Base-by-base conservation (phyloP, 2,113 vertebrate genomes). In the Carassius gibelio region DNA sequence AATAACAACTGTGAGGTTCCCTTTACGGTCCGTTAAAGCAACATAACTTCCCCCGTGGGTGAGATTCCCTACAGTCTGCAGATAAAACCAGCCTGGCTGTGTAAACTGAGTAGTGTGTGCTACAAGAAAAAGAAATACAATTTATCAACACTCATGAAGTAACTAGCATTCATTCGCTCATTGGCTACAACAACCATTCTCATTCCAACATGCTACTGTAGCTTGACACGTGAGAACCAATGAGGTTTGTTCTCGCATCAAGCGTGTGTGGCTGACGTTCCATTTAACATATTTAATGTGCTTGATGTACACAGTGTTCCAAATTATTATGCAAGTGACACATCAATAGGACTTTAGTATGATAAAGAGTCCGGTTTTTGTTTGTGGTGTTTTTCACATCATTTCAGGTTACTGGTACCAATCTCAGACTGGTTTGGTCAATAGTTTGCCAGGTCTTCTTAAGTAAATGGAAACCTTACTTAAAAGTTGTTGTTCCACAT, bases 71-170 rank as follows among this genome's bases (percentile, higher is more conserved):
- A 97, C 95, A 14, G 96, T 97, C 92, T 95, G 90, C 84, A 99
- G 92, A 91, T 99, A 99, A 26, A 89, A 94, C 98, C 98, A 99
- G 8, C 97, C 98, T 2, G 98, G 97, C 83, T 96, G 95, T 26
- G 95, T 93, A 90, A 99, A 99, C 88, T 99, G 98, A 0, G 98
- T 96, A 17, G 97, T 99, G 85, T 99, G 98, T 17, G 98, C 98
- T 99, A 61, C 9, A 82, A 75, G 50, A 88, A 21, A 71, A 14
- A 19, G 7, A 55, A 55, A 55, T 17, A 14, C 13, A 26, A 55
- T 81, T 62, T n/a, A 23, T 30, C 14, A 48, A 68, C n/a, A 34
- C 15, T 21, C 48, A 50, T 68, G 8, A 57, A 68, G 38, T 26
- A 14, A 26, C 4, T 3, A 14, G 50, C 48, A 50, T 75, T 23